A percentile compares a stretch with the other conserved stretches of the same genome.
Evolutionary conservation across 2,888 invertebrate genomes (phyloP).

Genomic region (Drosophila affinis): DNA sequence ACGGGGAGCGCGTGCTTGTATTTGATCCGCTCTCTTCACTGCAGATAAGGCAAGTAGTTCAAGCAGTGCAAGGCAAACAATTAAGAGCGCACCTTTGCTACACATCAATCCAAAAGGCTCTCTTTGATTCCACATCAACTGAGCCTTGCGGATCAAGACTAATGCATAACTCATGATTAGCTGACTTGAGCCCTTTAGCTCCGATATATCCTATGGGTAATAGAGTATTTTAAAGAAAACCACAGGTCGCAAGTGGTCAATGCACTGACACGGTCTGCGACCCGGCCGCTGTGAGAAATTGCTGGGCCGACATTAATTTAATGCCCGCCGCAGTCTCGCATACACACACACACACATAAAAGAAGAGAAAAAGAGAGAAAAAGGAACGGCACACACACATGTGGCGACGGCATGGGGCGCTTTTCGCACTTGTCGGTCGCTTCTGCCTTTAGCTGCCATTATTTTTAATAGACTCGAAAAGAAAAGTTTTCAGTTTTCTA

Average conservation of each 20-base stretch:
- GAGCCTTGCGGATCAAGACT: neutral
- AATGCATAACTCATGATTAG: neutral
- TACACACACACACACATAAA: conserved; percentile 33
- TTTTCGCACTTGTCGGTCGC: conserved; percentile 57
- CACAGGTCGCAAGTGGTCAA: conserved; percentile 51
- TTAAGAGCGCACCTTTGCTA: too few relatives aligned
- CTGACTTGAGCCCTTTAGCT: neutral
- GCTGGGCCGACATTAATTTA: conserved; percentile 55
- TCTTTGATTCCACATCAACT: too few relatives aligned
- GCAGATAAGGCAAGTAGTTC: too few relatives aligned
- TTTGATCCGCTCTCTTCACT: too few relatives aligned
- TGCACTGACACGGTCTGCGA: conserved; percentile 47
- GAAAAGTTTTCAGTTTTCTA: conserved; percentile 78
- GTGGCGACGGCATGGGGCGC: conserved; percentile 53
- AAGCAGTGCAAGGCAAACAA: too few relatives aligned
- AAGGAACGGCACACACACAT: conserved; percentile 10
- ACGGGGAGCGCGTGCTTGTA: too few relatives aligned
- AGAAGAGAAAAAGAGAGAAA: conserved; percentile 1
- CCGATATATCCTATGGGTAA: conserved; percentile 11
- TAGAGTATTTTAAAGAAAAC: conserved; percentile 33
- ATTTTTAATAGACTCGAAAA: conserved; percentile 76
- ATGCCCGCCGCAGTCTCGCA: conserved; percentile 55
- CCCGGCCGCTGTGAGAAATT: conserved; percentile 60
- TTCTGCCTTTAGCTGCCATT: conserved; percentile 68
- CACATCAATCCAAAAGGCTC: too few relatives aligned